phyloP scores from a whole-genome alignment of 92 coral and sea anemone species.

The Parazoanthus darwini region DNA sequence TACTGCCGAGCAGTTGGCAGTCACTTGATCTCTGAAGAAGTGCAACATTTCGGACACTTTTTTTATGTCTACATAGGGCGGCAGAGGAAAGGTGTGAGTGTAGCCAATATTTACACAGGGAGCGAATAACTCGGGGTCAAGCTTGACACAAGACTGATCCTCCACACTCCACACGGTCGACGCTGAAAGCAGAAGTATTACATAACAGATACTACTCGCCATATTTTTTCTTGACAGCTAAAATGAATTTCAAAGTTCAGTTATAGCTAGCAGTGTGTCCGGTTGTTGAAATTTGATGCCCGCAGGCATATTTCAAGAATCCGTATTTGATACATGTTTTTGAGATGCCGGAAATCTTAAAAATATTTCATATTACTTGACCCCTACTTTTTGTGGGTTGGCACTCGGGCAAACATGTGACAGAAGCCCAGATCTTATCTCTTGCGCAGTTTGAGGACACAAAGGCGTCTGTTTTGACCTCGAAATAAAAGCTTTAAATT shows the following conservation, averaged over 20 bases:
- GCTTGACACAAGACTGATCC: slow-evolving; percentile 17
- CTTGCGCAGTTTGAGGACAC: too few relatives aligned
- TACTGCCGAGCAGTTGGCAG: slow-evolving; percentile 28
- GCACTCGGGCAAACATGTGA: too few relatives aligned
- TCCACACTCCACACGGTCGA: not conserved
- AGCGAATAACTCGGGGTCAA: slow-evolving; percentile 30
- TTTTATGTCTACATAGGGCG: slow-evolving; percentile 3
- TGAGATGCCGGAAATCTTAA: too few relatives aligned
- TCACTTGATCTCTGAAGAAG: slow-evolving; percentile 8
- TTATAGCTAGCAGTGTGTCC: not conserved
- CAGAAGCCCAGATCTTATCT: too few relatives aligned
- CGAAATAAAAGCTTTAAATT: too few relatives aligned
- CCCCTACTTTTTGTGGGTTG: too few relatives aligned
- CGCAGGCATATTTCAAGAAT: not conserved
- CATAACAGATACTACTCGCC: not conserved
- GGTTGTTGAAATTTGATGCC: not conserved
- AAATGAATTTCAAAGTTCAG: too few relatives aligned
- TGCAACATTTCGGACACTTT: slow-evolving; percentile 26
- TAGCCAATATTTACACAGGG: slow-evolving; percentile 23
- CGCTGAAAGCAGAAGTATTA: not conserved
- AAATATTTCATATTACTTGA: too few relatives aligned
- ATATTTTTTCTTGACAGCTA: not conserved
- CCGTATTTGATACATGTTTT: too few relatives aligned
- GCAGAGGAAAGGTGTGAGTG: slow-evolving; percentile 34
- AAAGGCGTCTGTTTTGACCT: too few relatives aligned